Conservation (phyloP, 2,113 vertebrate species). For the Herpetotheres cachinnans region DNA sequence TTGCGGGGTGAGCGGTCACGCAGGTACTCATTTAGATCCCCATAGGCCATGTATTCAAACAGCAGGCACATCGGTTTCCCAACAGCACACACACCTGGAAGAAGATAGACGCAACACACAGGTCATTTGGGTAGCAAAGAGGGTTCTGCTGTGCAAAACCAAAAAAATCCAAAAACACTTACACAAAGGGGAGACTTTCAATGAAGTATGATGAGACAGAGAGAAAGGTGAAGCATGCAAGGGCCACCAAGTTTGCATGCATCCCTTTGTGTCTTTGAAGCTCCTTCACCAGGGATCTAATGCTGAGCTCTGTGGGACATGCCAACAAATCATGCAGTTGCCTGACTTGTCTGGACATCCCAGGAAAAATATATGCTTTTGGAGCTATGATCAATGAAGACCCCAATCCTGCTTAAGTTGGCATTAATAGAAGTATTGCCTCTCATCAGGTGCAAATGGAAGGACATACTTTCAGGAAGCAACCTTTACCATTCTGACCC, state of each 20-base stretch:
- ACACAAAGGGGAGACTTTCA: background rate
- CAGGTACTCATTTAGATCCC: conserved; percentile 94
- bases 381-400: background rate
- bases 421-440: background rate
- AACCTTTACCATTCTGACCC: background rate
- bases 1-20: conserved; percentile 82
- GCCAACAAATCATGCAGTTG: background rate
- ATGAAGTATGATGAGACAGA: background rate
- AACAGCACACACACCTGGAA: conserved; percentile 91
- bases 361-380: background rate
- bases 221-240: background rate
- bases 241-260: background rate
- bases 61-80: conserved; percentile 98
- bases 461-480: background rate
- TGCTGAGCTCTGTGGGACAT: background rate
- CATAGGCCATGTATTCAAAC: conserved; percentile 97
- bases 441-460: background rate
- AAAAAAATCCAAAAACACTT: background rate
- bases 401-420: background rate
- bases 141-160: background rate
- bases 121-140: background rate
- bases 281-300: background rate
- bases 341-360: background rate
- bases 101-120: background rate
- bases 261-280: background rate